Conservation (phyloP, 1,140 invertebrate genomes). For the Euwallacea similis region DNA sequence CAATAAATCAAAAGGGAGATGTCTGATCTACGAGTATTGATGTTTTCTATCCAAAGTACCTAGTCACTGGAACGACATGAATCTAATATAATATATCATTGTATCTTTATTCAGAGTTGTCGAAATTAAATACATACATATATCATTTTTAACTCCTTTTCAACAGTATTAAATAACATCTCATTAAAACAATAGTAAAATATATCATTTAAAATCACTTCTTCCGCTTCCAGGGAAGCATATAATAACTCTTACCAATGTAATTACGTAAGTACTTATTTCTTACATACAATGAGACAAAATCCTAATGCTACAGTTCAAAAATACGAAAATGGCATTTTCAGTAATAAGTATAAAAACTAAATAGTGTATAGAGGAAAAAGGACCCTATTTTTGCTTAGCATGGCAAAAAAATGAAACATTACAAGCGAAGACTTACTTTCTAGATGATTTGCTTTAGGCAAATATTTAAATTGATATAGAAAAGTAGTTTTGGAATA, state of each 20-base stretch:
- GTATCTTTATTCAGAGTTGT: slow-evolving; percentile 36
- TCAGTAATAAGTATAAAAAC: neutral
- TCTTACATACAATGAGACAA: neutral
- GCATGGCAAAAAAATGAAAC: no score
- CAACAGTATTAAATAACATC: slow-evolving; percentile 47
- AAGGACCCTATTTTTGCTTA: neutral
- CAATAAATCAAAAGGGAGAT: no score
- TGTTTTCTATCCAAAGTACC: no score
- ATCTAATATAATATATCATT: no score
- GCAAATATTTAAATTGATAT: no score
- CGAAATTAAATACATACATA: slow-evolving; percentile 43
- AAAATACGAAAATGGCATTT: neutral
- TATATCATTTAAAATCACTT: slow-evolving; percentile 35
- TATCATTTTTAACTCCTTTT: slow-evolving; percentile 40
- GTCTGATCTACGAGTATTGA: no score
- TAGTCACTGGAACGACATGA: no score
- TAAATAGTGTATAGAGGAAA: neutral
- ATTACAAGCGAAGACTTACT: no score
- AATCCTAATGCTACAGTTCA: neutral
- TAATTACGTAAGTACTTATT: slow-evolving; percentile 5
- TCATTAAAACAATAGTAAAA: slow-evolving; percentile 42
- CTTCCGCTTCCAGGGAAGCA: slow-evolving; percentile 17
- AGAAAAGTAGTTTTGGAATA: no score
- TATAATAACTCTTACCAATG: slow-evolving; percentile 11
- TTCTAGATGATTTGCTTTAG: no score